Conservation (phyloP, 2,113 vertebrate species). For the Micronycteris hirsuta region DNA sequence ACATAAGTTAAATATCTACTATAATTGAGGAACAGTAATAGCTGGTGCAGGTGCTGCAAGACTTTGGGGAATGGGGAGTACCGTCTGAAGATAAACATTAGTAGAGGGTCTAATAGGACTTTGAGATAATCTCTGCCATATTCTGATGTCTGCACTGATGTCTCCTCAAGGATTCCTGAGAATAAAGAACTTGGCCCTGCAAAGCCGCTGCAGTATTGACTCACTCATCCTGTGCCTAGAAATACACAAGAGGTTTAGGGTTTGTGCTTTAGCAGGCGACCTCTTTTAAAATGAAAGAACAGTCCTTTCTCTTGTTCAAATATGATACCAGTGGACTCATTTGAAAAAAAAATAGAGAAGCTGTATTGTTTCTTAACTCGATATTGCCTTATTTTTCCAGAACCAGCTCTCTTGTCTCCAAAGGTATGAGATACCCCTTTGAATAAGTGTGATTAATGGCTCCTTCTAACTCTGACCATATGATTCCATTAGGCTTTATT, state of each 20-base stretch:
- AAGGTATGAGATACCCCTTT: background rate
- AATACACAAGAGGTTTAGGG: background rate
- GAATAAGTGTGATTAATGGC: background rate
- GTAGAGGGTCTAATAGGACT: background rate
- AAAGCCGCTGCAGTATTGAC: background rate
- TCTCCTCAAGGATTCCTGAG: background rate
- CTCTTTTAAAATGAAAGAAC: slow-evolving; percentile 26
- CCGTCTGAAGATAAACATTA: slow-evolving; percentile 8
- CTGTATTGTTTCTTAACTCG: background rate
- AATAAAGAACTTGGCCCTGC: background rate
- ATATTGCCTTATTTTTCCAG: background rate
- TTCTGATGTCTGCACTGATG: background rate
- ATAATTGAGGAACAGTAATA: background rate
- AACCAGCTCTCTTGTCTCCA: background rate
- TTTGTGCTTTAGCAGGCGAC: background rate
- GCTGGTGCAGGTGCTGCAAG: background rate
- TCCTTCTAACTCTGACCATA: background rate
- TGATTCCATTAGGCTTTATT: background rate
- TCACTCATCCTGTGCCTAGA: background rate
- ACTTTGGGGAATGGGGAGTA: background rate
- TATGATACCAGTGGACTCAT: background rate
- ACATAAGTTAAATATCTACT: background rate
- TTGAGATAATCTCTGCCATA: background rate
- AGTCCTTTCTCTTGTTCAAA: background rate
- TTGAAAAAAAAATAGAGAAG: background rate